Base-by-base conservation (phyloP, 2,888 invertebrate species). In the Suillia variegata region DNA sequence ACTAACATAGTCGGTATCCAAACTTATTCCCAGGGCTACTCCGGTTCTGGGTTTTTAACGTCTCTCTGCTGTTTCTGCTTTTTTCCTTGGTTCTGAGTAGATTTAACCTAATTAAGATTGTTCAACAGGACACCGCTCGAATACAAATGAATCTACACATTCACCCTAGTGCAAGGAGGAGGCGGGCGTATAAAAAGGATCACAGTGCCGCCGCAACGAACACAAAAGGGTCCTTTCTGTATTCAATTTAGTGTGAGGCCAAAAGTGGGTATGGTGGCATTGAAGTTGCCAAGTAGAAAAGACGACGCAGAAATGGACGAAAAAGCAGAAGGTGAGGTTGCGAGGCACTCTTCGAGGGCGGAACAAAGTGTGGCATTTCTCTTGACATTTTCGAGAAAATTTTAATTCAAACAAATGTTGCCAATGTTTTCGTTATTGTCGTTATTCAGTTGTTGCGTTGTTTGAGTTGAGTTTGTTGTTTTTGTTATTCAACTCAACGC, bases 31-130 rank as follows among this genome's bases (percentile, higher is more conserved):
- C n/a, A n/a, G n/a, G n/a, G n/a, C n/a, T n/a, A n/a, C n/a, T n/a
- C n/a, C n/a, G n/a, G n/a, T n/a, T n/a, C n/a, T n/a, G n/a, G n/a
- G n/a, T n/a, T n/a, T n/a, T n/a, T n/a, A n/a, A n/a, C n/a, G n/a
- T n/a, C n/a, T 52, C 33, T 13, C 20, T 54, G 58, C 53, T 56
- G 45, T n/a, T n/a, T n/a, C n/a, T n/a, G n/a, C n/a, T n/a, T n/a
- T n/a, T n/a, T n/a, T n/a, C 49, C 61, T 58, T 58, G 54, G 60
- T 64, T 62, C 56, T n/a, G 67, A 75, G 77, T 75, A 75, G 78
- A 78, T 75, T 78, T 78, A 77, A 77, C 78, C 78, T 77, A 77
- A 77, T 77, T 77, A 77, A 78, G 78, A 77, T 76, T 77, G 77
- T 77, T 77, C 70, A 76, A 74, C 77, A 77, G 76, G 74, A 78